Evolutionary conservation across 2,888 invertebrate genomes (phyloP).

Genomic region (Uropetala carovei): DNA sequence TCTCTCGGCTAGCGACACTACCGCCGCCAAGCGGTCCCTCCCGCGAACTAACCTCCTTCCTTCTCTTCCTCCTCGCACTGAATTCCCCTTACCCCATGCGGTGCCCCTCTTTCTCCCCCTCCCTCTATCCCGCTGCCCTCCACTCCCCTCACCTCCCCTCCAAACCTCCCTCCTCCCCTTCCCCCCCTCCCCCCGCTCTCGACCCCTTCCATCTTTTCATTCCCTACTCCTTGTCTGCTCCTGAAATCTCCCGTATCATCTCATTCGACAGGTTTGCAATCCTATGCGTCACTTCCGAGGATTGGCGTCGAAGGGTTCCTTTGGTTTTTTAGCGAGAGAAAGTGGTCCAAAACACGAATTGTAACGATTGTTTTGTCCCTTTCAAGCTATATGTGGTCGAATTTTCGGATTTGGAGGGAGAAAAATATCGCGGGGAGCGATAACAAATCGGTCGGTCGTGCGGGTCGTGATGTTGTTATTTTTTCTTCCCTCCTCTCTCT

Average conservation of each 20-base stretch:
- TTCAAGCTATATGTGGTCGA: too few species aligned
- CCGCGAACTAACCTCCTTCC: conserved; percentile 52
- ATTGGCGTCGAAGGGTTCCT: background rate
- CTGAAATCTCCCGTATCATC: background rate
- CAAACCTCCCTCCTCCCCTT: conserved; percentile 20
- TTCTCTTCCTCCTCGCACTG: background rate
- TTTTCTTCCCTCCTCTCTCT: background rate
- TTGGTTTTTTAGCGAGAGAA: too few species aligned
- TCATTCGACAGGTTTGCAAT: conserved; percentile 35
- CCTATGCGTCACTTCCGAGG: conserved; percentile 20
- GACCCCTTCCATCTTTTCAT: background rate
- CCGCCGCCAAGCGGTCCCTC: conserved; percentile 63
- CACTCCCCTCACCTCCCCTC: background rate
- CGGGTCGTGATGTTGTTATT: background rate
- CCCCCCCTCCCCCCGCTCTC: conserved; percentile 36
- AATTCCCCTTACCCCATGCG: background rate
- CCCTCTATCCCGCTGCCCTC: background rate
- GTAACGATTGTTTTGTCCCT: too few species aligned
- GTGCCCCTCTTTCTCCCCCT: conserved; percentile 31
- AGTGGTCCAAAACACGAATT: too few species aligned
- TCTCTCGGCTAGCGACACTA: conserved; percentile 59
- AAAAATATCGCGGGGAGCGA: background rate
- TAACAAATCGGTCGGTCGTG: background rate
- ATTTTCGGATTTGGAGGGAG: background rate
- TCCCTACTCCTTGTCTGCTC: background rate